Conservation (phyloP, 2,888 invertebrate genomes). For the Syritta pipiens region DNA sequence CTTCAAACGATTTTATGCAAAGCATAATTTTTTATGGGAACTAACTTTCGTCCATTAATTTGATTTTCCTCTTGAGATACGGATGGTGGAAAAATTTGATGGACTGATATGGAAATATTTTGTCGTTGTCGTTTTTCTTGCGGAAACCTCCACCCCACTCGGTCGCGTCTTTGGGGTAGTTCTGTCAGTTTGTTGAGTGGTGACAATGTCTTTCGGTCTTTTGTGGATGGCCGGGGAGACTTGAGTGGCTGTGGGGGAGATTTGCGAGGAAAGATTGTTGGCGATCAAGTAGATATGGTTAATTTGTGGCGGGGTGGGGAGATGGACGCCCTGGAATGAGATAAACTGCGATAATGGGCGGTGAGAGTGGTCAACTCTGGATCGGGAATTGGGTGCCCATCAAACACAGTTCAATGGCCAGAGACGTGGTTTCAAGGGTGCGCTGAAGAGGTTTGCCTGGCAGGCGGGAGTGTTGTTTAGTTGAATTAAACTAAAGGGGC, state of each 20-base stretch:
- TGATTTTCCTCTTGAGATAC: slow-evolving; percentile 69
- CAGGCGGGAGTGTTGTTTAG: no score
- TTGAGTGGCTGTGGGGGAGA: slow-evolving; percentile 54
- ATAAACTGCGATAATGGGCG: no score
- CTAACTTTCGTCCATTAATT: slow-evolving; percentile 70
- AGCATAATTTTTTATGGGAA: slow-evolving; percentile 69
- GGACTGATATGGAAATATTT: slow-evolving; percentile 67
- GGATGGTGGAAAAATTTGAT: slow-evolving; percentile 69
- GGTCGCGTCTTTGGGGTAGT: slow-evolving; percentile 2
- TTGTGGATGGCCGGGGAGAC: slow-evolving; percentile 11
- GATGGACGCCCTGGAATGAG: no score
- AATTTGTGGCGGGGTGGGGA: slow-evolving; percentile 64
- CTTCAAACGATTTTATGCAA: slow-evolving; percentile 69
- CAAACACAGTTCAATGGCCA: not conserved
- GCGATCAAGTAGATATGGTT: slow-evolving; percentile 66
- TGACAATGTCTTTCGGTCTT: slow-evolving; percentile 41
- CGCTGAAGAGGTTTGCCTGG: no score
- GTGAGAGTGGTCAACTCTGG: no score
- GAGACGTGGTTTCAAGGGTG: not conserved
- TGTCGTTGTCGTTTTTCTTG: slow-evolving; percentile 1
- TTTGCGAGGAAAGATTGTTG: slow-evolving; percentile 56
- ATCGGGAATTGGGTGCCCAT: no score
- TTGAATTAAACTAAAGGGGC: no score
- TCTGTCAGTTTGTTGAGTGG: slow-evolving; percentile 64
- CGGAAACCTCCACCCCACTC: not conserved